phyloP scores from a whole-genome alignment of 2,113 vertebrate species.

The Thymallus thymallus region DNA sequence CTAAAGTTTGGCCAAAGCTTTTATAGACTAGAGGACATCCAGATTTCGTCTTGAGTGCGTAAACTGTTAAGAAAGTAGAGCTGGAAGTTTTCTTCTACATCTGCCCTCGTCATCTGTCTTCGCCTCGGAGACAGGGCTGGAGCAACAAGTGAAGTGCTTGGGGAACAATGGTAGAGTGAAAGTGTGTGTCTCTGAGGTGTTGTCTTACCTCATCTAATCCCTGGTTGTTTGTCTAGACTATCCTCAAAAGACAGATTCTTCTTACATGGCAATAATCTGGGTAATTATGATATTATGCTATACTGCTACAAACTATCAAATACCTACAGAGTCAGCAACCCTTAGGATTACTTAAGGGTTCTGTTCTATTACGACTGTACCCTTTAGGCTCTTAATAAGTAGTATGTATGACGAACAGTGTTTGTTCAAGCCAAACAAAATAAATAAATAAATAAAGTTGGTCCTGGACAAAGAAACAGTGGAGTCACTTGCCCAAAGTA shows the following conservation, averaged over 20 bases:
- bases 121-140: background rate
- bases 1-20: background rate
- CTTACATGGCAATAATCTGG: slow-evolving; percentile 3
- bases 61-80: background rate
- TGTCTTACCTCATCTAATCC: slow-evolving; percentile 16
- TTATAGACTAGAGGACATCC: slow-evolving; percentile 3
- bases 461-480: no score
- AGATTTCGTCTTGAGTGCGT: background rate
- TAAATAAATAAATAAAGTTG: no score
- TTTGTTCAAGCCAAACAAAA: background rate
- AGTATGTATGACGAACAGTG: background rate
- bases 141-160: slow-evolving; percentile 7
- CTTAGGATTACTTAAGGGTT: background rate
- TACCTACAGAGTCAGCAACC: background rate
- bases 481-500: no score
- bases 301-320: background rate
- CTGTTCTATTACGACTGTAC: background rate
- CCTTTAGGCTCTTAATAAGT: background rate
- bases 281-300: slow-evolving; percentile 28
- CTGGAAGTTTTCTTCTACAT: slow-evolving; percentile 17
- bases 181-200: background rate
- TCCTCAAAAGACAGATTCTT: slow-evolving; percentile 33
- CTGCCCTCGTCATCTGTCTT: slow-evolving; percentile 33
- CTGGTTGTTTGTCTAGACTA: slow-evolving; percentile 31
- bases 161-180: background rate